Conservation (phyloP, 1,140 invertebrate genomes). For the Oryctes rhinoceros region DNA sequence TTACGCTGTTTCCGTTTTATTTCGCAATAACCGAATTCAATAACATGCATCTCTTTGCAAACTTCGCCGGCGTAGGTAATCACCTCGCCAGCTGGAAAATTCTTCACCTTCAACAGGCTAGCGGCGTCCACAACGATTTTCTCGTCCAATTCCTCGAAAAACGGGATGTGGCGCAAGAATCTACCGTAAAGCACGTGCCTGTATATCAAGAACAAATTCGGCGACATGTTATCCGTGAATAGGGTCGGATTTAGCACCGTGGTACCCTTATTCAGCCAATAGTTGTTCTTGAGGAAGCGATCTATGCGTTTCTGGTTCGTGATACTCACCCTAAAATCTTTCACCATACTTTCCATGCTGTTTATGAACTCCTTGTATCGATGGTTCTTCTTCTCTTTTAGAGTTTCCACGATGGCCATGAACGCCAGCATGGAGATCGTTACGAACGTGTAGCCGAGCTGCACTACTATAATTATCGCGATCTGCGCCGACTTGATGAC, state of each 20-base stretch:
- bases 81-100: constrained; percentile 21
- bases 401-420: constrained; percentile 28
- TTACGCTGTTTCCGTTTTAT: neutral
- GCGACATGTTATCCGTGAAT: neutral
- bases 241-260: neutral
- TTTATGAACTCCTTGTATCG: constrained; percentile 24
- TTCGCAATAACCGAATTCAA: constrained; percentile 39
- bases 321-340: constrained; percentile 13
- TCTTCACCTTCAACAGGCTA: neutral
- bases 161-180: constrained; percentile 24
- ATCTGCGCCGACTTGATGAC: neutral
- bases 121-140: constrained; percentile 2
- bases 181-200: neutral
- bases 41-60: constrained; percentile 40
- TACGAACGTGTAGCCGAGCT: constrained; percentile 28
- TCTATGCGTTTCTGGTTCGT: neutral
- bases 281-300: neutral
- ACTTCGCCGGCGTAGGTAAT: constrained; percentile 44
- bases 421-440: neutral
- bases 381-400: neutral
- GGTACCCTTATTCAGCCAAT: neutral
- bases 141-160: constrained; percentile 31
- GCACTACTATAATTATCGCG: constrained; percentile 1
- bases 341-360: constrained; percentile 5
- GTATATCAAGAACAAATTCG: neutral